Conservation (phyloP, 2,797 vertebrate species). For the Gallirallus australis region DNA sequence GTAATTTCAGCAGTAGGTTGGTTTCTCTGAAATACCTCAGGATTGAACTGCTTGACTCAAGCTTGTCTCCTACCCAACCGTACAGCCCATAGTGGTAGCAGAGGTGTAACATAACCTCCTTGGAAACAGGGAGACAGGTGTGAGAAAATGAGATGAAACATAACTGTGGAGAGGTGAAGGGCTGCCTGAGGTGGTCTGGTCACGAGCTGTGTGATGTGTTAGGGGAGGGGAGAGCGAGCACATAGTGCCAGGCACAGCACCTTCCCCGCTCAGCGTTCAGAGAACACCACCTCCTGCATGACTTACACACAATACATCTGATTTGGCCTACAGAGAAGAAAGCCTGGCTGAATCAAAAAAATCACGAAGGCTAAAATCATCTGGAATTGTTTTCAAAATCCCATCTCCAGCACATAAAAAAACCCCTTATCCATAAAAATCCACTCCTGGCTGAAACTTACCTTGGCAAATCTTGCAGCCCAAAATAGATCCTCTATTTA, state of each 20-base stretch:
- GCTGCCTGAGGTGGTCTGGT: neutral
- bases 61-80: neutral
- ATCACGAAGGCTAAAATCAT: neutral
- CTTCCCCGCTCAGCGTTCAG: neutral
- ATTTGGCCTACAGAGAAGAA: neutral
- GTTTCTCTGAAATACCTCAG: neutral
- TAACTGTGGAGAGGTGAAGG: neutral
- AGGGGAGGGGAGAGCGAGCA: neutral
- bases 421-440: neutral
- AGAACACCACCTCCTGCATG: neutral
- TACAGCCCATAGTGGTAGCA: neutral
- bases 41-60: neutral
- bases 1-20: neutral
- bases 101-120: neutral
- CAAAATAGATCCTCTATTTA: neutral
- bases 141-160: neutral
- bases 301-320: fast-evolving
- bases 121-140: neutral
- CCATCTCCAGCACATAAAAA: neutral
- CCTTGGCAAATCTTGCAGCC: neutral
- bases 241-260: neutral
- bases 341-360: neutral
- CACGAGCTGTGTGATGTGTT: neutral
- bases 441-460: neutral
- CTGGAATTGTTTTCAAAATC: neutral